A percentile compares a stretch with the other conserved stretches of the same genome.
phyloP scores from a whole-genome alignment of 2,797 vertebrate genomes.

The Lacerta viridis region DNA sequence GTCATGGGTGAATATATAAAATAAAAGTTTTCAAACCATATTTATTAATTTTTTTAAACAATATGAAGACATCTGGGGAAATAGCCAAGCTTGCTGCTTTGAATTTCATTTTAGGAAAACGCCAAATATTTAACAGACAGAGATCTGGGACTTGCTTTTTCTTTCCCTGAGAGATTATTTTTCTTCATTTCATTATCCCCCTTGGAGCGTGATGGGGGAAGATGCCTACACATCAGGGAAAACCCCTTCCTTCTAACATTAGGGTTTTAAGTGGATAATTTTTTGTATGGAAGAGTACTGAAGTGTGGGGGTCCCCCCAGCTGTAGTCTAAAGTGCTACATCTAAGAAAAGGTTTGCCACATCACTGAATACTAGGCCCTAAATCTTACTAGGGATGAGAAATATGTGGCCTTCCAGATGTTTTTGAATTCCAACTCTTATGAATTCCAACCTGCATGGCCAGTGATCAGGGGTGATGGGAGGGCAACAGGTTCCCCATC shows the following conservation, averaged over 20 bases:
- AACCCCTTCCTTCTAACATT: neutral
- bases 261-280: neutral
- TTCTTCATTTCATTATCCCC: constrained; percentile 27
- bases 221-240: neutral
- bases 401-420: too few relatives aligned
- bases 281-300: too few relatives aligned
- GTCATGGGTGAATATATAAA: constrained; percentile 53
- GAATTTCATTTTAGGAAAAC: constrained; percentile 29
- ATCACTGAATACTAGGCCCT: neutral
- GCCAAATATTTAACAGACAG: neutral
- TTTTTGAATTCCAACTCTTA: too few relatives aligned
- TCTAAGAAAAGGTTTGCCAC: neutral
- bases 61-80: constrained; percentile 7
- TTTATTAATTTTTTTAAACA: constrained; percentile 23
- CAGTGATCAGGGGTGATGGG: too few relatives aligned
- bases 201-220: neutral
- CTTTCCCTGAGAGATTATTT: constrained; percentile 65
- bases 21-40: constrained; percentile 54
- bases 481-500: too few relatives aligned
- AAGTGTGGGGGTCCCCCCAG: neutral
- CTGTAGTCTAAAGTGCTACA: neutral
- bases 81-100: constrained; percentile 43
- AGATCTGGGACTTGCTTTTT: neutral
- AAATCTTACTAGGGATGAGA: neutral
- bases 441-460: too few relatives aligned